Conservation (phyloP, 1,140 invertebrate genomes). For the Zaprionus vittiger region DNA sequence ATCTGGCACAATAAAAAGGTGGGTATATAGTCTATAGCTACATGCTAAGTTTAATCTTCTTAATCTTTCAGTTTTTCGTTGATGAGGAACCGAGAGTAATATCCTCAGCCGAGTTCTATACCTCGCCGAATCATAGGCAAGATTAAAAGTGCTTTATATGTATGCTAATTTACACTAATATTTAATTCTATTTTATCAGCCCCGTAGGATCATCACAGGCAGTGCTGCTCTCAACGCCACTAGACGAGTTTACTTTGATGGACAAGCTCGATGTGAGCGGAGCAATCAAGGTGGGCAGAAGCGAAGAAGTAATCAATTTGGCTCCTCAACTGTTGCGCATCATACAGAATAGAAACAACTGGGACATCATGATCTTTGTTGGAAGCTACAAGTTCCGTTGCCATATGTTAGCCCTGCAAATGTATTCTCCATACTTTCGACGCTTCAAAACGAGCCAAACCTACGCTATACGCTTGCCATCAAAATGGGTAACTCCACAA, state of each 20-base stretch:
- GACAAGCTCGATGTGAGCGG: background rate
- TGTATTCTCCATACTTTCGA: conserved; percentile 34
- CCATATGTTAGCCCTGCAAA: conserved; percentile 38
- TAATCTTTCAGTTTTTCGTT: background rate
- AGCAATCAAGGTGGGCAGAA: background rate
- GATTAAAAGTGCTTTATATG: too few relatives aligned
- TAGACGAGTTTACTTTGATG: conserved; percentile 3
- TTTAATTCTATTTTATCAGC: background rate
- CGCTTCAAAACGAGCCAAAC: background rate
- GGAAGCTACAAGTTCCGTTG: conserved; percentile 46
- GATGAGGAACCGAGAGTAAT: background rate
- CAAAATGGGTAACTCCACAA: conserved; percentile 85
- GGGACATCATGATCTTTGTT: conserved; percentile 27
- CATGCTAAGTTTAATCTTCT: background rate
- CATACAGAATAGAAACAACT: background rate
- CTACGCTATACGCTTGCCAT: conserved; percentile 32
- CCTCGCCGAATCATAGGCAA: background rate
- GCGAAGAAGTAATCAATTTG: background rate
- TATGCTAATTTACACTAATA: background rate
- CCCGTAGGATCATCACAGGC: background rate
- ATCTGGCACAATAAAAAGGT: conserved; percentile 1
- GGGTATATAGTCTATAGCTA: background rate
- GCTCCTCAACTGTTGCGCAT: background rate
- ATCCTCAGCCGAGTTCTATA: background rate
- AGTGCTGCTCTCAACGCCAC: background rate